These are phyloP conservation scores for Petrolisthes manimaculis DNA, from an alignment of 2,888 invertebrate species.

Conservation along the genomic window DNA sequence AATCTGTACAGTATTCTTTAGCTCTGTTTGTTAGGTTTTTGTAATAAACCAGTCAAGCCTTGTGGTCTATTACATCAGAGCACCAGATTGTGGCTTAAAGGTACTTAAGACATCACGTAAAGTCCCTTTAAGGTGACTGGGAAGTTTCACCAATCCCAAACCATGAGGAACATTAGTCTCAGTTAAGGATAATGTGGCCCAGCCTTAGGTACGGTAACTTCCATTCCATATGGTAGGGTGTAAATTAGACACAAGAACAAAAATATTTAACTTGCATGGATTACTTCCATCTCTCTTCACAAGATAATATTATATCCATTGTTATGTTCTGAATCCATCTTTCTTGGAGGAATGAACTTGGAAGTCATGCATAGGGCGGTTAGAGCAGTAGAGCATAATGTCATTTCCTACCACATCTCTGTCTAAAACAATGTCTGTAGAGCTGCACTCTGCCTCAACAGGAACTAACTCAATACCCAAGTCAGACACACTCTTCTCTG, in stretches of 20 bases:
- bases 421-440: conserved; percentile 28
- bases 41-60: too few species aligned
- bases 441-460: conserved; percentile 11
- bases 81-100: too few species aligned
- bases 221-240: too few species aligned
- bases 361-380: conserved; percentile 35
- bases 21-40: too few species aligned
- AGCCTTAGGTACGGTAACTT: too few species aligned
- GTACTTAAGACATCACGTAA: too few species aligned
- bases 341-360: background rate
- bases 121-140: too few species aligned
- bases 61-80: too few species aligned
- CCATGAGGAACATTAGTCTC: too few species aligned
- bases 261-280: background rate
- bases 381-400: conserved; percentile 31
- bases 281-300: background rate
- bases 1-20: too few species aligned
- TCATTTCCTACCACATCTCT: conserved; percentile 37
- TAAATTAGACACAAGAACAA: background rate
- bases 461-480: conserved; percentile 37
- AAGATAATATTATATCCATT: background rate
- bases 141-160: too few species aligned
- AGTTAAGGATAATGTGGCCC: too few species aligned
- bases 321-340: background rate
- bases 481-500: background rate